Percentiles rank a stretch among this genome's conserved stretches.
Evolutionary conservation across 2,113 vertebrate species (phyloP).

Genomic region (Oreochromis aureus): DNA sequence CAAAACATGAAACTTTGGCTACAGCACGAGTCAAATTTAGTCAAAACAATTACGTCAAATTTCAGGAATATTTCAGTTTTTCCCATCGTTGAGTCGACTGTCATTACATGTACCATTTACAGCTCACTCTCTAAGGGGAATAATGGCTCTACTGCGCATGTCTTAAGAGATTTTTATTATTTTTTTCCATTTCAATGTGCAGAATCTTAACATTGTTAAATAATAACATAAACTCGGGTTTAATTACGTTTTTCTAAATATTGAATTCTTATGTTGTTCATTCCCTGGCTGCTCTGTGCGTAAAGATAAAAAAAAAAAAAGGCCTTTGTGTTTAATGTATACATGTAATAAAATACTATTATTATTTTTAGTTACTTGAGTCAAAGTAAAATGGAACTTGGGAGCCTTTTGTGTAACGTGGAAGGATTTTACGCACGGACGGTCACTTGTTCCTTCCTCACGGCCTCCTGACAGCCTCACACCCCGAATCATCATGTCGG

Average conservation of each 20-base stretch:
- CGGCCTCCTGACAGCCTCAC: not conserved
- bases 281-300: not conserved
- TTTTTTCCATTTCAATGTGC: not conserved
- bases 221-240: not conserved
- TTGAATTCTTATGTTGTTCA: not conserved
- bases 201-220: not conserved
- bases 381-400: not conserved
- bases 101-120: no score
- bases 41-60: not conserved
- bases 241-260: not conserved
- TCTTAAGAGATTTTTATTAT: not conserved
- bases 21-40: not conserved
- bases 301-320: not conserved
- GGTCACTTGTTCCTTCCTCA: not conserved
- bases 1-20: not conserved
- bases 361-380: not conserved
- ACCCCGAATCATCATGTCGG: not conserved
- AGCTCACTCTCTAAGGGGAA: not conserved
- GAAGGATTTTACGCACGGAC: not conserved
- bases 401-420: not conserved
- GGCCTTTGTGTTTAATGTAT: fast-evolving
- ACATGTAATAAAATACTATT: not conserved
- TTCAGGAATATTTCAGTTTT: not conserved
- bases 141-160: not conserved
- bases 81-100: not conserved